Conservation (phyloP, 2,888 invertebrate genomes). For the Tryphoninae sp. region DNA sequence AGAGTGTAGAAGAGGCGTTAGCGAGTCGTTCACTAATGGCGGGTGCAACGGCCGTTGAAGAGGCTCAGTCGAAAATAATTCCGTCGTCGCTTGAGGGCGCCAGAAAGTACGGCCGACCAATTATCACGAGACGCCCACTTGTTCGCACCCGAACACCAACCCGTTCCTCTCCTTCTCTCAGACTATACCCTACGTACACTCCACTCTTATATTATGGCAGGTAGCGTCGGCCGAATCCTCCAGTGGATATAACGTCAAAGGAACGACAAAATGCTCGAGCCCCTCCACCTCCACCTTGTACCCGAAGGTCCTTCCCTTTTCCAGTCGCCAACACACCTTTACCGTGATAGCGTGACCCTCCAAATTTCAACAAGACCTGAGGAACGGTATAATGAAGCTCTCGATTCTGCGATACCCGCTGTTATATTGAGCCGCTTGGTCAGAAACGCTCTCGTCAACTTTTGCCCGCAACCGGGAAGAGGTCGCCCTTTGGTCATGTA, state of each 20-base stretch:
- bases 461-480: not conserved
- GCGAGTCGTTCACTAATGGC: slow-evolving; percentile 74
- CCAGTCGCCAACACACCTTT: slow-evolving; percentile 22
- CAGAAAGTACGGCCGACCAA: slow-evolving; percentile 72
- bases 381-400: slow-evolving; percentile 42
- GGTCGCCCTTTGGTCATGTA: slow-evolving; percentile 19
- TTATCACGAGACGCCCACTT: slow-evolving; percentile 76
- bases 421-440: slow-evolving; percentile 9
- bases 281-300: slow-evolving; percentile 4
- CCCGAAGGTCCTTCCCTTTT: slow-evolving; percentile 31
- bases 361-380: slow-evolving; percentile 33
- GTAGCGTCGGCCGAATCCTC: slow-evolving; percentile 26
- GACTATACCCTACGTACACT: slow-evolving; percentile 50
- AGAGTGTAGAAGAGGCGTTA: slow-evolving; percentile 63
- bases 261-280: slow-evolving; percentile 31
- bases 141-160: slow-evolving; percentile 68
- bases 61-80: slow-evolving; percentile 76
- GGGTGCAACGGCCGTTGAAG: slow-evolving; percentile 77
- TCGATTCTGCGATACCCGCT: slow-evolving; percentile 10
- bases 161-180: slow-evolving; percentile 49
- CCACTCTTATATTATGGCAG: slow-evolving; percentile 38
- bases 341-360: slow-evolving; percentile 23
- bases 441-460: slow-evolving; percentile 33
- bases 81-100: slow-evolving; percentile 70
- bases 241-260: slow-evolving; percentile 38